Base-by-base conservation (phyloP, 1,140 invertebrate genomes). In the Trichomalopsis sarcophagae region DNA sequence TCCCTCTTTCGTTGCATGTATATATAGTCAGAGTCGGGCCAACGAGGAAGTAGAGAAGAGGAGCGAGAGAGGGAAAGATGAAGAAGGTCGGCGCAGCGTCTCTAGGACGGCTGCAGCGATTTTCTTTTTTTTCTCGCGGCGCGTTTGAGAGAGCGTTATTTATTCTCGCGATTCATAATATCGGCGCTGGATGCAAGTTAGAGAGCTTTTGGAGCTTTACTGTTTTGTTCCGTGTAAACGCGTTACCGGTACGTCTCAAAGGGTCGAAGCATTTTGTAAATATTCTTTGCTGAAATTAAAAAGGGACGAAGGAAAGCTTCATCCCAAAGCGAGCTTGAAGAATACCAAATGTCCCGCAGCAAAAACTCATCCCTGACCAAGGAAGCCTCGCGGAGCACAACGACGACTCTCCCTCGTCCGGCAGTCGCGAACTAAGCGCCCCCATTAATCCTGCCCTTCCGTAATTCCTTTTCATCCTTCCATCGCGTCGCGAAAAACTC, bases 21-120 rank as follows among this genome's bases (percentile, higher is more conserved):
- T 11, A 44, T 62, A 62, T 62, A 62, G 55, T 62, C 14, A 62
- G 55, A 62, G 14, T 30, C 14, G 44, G 47, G 47, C 21, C 17
- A 47, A 78, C 13, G 55, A 79, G n/a, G 17, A 81, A 81, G 36
- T 36, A 36, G 33, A 36, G 33, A 36, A 71, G 23, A 81, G 17
- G 36, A 4, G 66, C 21, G 21, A n/a, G 66, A 4, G 66, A 47
- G 33, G 79, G 17, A 62, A 81, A 71, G 66, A 69, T 71, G 79
- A 55, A 21, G 30, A 82, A 82, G 81, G 71, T 82, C 71, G 81
- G 14, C 55, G 17, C 27, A 23, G 30, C 3, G 30, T 62, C 71
- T 62, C 81, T 50, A 40, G 81, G 50, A 75, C 23, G 44, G 17
- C 40, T 50, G 7, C 47, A 78, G 30, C 55, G 50, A 78, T 33